Conservation (phyloP, 2,113 vertebrate genomes). For the Zosterops pallidus region DNA sequence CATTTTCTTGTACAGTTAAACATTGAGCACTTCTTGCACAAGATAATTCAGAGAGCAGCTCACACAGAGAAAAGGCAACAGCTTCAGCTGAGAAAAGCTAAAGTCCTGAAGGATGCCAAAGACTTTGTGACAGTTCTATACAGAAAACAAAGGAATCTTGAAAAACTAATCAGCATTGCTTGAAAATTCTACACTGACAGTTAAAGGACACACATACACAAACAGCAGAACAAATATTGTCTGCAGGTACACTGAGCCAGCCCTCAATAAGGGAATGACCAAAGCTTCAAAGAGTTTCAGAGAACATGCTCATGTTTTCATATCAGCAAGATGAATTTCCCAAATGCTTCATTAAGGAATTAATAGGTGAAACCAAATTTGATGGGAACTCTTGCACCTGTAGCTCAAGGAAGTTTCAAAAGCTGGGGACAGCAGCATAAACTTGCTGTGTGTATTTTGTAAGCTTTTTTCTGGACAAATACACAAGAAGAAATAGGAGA, state of each 20-base stretch:
- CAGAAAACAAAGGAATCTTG: not conserved
- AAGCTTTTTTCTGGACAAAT: not conserved
- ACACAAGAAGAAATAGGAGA: not conserved
- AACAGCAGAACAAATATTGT: not conserved
- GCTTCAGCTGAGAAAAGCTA: not conserved
- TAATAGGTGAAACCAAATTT: not conserved
- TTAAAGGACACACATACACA: not conserved
- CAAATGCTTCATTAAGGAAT: not conserved
- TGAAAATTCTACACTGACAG: not conserved
- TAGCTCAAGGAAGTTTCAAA: not conserved
- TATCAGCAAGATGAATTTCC: not conserved
- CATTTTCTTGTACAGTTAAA: not conserved
- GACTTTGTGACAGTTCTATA: not conserved
- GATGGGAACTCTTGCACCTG: not conserved
- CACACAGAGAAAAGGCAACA: not conserved
- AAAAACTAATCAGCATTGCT: not conserved
- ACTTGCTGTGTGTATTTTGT: not conserved
- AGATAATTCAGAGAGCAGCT: not conserved
- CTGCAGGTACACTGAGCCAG: not conserved
- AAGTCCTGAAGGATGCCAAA: not conserved
- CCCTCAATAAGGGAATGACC: not conserved
- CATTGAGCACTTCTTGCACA: not conserved
- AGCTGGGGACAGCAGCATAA: not conserved
- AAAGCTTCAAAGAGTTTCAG: not conserved
- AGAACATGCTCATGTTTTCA: not conserved